Evolutionary conservation across 2,113 vertebrate genomes (phyloP), one percentile per base, ranked within the genome.

Genomic region (Catharus bicknelli): DNA sequence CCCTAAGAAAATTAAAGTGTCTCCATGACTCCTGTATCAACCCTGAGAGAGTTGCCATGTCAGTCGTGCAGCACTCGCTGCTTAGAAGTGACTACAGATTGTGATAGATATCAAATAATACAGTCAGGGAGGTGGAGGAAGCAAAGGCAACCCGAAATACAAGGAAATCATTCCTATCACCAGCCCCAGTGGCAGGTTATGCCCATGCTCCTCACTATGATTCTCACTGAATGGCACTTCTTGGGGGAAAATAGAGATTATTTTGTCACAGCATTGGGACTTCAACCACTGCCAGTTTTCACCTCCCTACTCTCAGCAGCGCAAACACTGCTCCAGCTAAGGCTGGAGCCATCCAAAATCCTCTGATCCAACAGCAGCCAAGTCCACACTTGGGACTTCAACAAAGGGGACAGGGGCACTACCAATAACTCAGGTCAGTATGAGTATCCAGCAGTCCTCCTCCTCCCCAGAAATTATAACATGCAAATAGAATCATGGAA

Each of bases 61-160:
- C 78, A 36, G 3, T 3, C 2, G 1, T 4, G 72, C 50, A n/a
- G 42, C 4, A 40, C 59, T 13, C 0, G 0, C 23, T 32, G 72
- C 30, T 62, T 2, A 22, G 15, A 25, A 36, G 36, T 2, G 47
- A 43, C 80, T 17, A 1, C 0, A 1, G 43, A 30, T 11, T 18
- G 3, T 1, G 22, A 50, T 1, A 38, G 79, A 2, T 3, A 66
- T 8, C 45, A 64, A 51, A 51, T 12, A 25, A 5, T 0, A 6
- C 66, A n/a, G 48, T 4, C 16, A 21, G 10, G 42, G 20, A n/a
- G 21, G 23, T 26, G n/a, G 30, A 40, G 43, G 74, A 53, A 78
- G 55, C n/a, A 29, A 68, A 83, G n/a, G 23, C 76, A 76, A 48
- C 29, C 29, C 29, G 26, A 66, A 59, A 7, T 0, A 16, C 13